Evolutionary conservation across 1,140 invertebrate species (phyloP), one percentile per base, ranked within the genome.

Genomic region (Tribolium castaneum): DNA sequence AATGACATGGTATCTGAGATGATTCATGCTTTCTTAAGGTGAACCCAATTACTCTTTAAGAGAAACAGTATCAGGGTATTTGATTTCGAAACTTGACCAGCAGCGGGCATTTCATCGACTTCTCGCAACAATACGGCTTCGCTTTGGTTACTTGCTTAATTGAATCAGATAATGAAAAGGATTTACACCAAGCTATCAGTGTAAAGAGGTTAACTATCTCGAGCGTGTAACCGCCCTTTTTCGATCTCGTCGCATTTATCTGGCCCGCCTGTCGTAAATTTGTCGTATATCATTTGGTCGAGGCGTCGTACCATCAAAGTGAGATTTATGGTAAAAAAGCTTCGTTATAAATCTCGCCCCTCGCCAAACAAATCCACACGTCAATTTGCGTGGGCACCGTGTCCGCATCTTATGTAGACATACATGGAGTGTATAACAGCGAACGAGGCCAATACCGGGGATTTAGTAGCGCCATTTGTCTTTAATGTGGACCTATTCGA

Each of bases 401-500:
- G 56, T 30, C 56, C 25, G 59, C 59, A 35, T 66, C 25, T 66
- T 66, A 35, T 6, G 12, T 35, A 66, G 25, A 34, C 25, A 12
- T 66, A 14, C 30, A 66, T 30, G 22, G n/a, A 14, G 59, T 35
- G 59, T 66, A 66, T 14, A 14, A 39, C n/a, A 59, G 25, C 59
- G 25, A n/a, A 30, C 59, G 25, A 35, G 59, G 59, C 59, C 59
- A 66, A 66, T 66, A 66, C 25, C 9, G 30, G 30, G 59, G 59
- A 66, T 66, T 66, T 66, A 66, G 59, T 66, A 35, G 25, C n/a
- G 59, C 59, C 59, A 66, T 66, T 66, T 66, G 59, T 66, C 59
- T 66, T 66, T 66, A 66, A 66, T 66, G 59, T 66, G 30, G 59
- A 30, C 25, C 59, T 30, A 35, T 66, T 66, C 30, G 59, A 14